phyloP scores from a whole-genome alignment of 2,888 invertebrate genomes.

The Drosophila incognita region DNA sequence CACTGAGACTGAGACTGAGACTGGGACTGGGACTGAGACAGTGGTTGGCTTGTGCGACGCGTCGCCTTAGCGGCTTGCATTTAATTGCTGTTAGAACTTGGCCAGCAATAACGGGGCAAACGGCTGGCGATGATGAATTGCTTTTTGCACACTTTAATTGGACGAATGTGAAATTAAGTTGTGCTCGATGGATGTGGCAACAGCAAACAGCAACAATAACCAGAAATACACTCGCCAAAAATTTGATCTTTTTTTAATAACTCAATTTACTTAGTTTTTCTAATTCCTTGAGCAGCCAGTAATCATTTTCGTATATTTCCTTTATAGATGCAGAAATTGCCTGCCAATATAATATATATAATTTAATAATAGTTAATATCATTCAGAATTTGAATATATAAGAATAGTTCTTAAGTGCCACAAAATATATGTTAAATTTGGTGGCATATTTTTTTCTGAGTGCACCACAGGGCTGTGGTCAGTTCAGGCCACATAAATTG shows the following conservation, averaged over 20 bases:
- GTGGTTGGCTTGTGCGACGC: constrained; percentile 17
- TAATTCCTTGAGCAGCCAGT: neutral
- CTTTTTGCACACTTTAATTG: constrained; percentile 83
- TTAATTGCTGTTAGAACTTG: constrained; percentile 73
- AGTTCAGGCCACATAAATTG: constrained; percentile 55
- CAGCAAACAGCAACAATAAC: constrained; percentile 4
- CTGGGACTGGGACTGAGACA: constrained; percentile 1
- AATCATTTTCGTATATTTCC: neutral
- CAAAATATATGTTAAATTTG: neutral
- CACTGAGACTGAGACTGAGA: neutral
- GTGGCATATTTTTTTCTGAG: constrained; percentile 8
- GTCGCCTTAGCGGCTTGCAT: constrained; percentile 40
- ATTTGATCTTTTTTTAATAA: neutral
- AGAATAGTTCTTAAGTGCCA: neutral
- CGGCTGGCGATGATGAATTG: constrained; percentile 80
- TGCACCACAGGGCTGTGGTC: constrained; percentile 13
- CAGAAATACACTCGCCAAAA: constrained; percentile 2
- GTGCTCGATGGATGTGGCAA: constrained; percentile 57
- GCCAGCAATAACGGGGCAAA: constrained; percentile 62
- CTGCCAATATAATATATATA: neutral
- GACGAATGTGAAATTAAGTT: constrained; percentile 84
- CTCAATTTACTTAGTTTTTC: neutral
- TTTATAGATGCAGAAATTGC: neutral
- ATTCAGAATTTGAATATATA: no score
- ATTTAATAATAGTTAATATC: no score